A percentile compares a stretch with the other conserved stretches of the same genome.
Conservation (phyloP, 2,888 invertebrate genomes). For the Chrysodeixis includens region DNA sequence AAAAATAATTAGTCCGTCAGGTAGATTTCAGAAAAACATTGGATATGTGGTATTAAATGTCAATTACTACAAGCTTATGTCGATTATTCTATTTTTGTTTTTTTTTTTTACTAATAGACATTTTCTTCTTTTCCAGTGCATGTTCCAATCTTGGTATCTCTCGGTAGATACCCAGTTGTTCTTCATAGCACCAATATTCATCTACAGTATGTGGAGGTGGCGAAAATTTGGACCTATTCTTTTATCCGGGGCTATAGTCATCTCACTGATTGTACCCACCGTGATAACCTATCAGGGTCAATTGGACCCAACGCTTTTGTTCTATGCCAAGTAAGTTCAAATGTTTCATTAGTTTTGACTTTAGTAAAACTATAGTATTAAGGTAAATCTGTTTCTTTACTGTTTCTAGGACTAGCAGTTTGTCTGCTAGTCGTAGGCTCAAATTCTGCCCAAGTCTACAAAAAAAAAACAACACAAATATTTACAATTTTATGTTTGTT, state of each 20-base stretch:
- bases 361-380: neutral
- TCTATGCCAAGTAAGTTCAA: slow-evolving; percentile 91
- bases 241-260: slow-evolving; percentile 81
- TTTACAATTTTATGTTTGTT: slow-evolving; percentile 65
- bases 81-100: neutral
- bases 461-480: no score
- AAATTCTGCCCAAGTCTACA: no score
- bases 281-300: slow-evolving; percentile 89
- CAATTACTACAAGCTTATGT: no score
- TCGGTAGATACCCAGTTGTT: slow-evolving; percentile 91
- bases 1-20: no score
- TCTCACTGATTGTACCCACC: slow-evolving; percentile 88
- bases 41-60: no score
- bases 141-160: slow-evolving; percentile 93
- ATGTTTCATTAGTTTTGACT: no score
- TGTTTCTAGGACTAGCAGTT: no score
- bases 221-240: slow-evolving; percentile 88
- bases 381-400: neutral
- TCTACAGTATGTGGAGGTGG: slow-evolving; percentile 92
- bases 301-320: slow-evolving; percentile 92
- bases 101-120: neutral
- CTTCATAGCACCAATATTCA: slow-evolving; percentile 91
- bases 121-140: slow-evolving; percentile 87
- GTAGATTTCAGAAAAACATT: no score
- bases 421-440: no score